Conservation (phyloP, 2,888 invertebrate species). For the Cheilosia pagana region DNA sequence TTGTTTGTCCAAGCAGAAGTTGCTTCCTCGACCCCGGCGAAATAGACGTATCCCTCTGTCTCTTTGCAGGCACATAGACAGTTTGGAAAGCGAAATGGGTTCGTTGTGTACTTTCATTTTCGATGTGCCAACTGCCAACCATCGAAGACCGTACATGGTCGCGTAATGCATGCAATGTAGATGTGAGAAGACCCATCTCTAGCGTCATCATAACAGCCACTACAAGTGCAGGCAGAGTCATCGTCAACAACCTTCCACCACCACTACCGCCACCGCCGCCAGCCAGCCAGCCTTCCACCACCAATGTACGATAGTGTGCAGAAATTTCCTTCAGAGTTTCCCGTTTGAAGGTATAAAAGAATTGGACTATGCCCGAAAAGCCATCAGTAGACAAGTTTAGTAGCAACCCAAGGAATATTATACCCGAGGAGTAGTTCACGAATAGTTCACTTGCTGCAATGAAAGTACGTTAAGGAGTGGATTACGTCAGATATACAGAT, state of each 20-base stretch:
- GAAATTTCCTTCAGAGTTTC: constrained; percentile 58
- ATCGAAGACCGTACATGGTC: constrained; percentile 3
- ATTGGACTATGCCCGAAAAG: constrained; percentile 61
- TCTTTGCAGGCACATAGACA: not conserved
- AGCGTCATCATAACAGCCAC: constrained; percentile 56
- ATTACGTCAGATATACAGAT: constrained; percentile 36
- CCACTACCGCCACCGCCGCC: not conserved
- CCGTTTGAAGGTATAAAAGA: constrained; percentile 73
- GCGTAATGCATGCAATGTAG: constrained; percentile 57
- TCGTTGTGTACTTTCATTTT: constrained; percentile 69
- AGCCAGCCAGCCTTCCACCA: constrained; percentile 43
- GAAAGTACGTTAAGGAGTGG: constrained; percentile 63
- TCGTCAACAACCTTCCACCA: constrained; percentile 27
- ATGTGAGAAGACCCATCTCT: constrained; percentile 63
- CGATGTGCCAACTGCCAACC: constrained; percentile 43
- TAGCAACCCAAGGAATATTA: constrained; percentile 38
- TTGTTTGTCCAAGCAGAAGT: constrained; percentile 30
- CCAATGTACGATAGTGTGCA: constrained; percentile 45
- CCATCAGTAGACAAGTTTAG: constrained; percentile 63
- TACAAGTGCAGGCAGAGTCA: constrained; percentile 60
- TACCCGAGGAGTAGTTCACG: constrained; percentile 26
- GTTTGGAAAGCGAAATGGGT: constrained; percentile 45
- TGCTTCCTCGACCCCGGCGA: constrained; percentile 12
- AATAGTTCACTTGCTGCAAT: constrained; percentile 45
- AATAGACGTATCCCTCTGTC: not conserved